Evolutionary conservation across 1,140 invertebrate genomes (phyloP).

Genomic region (Solenopsis invicta): DNA sequence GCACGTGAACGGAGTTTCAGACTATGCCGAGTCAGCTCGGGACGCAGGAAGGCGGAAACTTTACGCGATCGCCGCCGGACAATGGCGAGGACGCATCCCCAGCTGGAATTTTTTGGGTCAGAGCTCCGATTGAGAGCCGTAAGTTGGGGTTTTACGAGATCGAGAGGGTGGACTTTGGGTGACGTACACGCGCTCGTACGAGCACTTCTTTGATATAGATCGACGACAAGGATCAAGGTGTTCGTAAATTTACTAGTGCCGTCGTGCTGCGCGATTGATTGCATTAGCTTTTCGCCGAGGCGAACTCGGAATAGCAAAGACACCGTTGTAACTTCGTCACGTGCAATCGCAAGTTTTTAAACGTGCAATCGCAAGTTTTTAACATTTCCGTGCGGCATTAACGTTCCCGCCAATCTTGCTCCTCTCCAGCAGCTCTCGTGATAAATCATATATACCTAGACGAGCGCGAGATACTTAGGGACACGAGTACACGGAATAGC

Average conservation of each 20-base stretch:
- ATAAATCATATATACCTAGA: constrained; percentile 50
- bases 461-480: constrained; percentile 62
- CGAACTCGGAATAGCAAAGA: not conserved
- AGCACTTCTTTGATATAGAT: not conserved
- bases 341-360: constrained; percentile 19
- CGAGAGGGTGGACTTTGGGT: constrained; percentile 2
- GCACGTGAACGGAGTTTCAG: constrained; percentile 79
- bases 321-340: not conserved
- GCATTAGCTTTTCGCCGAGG: not conserved
- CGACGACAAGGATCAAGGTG: not conserved
- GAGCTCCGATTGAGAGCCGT: constrained; percentile 45
- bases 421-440: not conserved
- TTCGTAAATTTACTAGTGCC: constrained; percentile 40
- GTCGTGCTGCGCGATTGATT: not conserved
- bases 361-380: constrained; percentile 15
- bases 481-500: constrained; percentile 51
- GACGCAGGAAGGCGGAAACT: constrained; percentile 32
- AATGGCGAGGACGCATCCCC: constrained; percentile 23
- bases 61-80: constrained; percentile 41
- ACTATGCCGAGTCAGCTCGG: constrained; percentile 52
- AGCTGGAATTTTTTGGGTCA: constrained; percentile 57
- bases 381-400: not conserved
- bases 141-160: constrained; percentile 50
- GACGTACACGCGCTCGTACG: not conserved
- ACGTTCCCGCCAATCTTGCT: not conserved